Percentiles rank a stretch among this genome's conserved stretches.
phyloP scores from a whole-genome alignment of 2,797 vertebrate species.

The Sebastes matsubarae region DNA sequence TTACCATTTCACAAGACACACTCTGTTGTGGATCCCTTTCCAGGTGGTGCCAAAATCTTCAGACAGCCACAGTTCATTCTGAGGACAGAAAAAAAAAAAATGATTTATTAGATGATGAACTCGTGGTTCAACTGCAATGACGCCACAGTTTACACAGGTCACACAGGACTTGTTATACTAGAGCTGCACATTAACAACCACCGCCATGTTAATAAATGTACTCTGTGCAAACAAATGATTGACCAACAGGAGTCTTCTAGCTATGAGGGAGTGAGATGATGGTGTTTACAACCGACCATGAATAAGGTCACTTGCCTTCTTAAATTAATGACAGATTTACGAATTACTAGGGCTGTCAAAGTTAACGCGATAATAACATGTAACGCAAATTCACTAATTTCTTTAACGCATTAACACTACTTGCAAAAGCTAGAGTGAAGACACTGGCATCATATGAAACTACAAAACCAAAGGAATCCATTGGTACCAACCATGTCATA shows the following conservation, averaged over 20 bases:
- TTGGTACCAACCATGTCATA: too few relatives aligned
- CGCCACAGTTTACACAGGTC: neutral
- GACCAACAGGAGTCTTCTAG: neutral
- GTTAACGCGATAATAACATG: too few relatives aligned
- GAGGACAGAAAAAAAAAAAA: conserved; percentile 37
- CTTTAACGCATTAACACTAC: too few relatives aligned
- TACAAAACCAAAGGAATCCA: too few relatives aligned
- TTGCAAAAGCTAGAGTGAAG: too few relatives aligned
- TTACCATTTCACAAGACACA: conserved; percentile 95
- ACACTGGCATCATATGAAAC: too few relatives aligned
- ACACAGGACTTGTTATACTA: neutral
- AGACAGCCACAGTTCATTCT: conserved; percentile 93
- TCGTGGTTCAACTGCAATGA: neutral
- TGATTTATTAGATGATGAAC: neutral
- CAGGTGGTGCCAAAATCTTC: conserved; percentile 89
- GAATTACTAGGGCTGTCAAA: too few relatives aligned
- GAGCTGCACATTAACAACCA: neutral
- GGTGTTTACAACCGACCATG: conserved; percentile 3
- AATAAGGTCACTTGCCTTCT: neutral
- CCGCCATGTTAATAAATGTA: conserved; percentile 20
- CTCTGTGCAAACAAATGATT: conserved; percentile 39
- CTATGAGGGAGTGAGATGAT: neutral
- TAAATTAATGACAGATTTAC: neutral
- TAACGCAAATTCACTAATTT: too few relatives aligned
- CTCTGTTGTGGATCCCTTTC: conserved; percentile 87